A percentile compares a stretch with the other conserved stretches of the same genome.
Evolutionary conservation across 2,888 invertebrate species (phyloP).

Genomic region (Leucophenga montana): DNA sequence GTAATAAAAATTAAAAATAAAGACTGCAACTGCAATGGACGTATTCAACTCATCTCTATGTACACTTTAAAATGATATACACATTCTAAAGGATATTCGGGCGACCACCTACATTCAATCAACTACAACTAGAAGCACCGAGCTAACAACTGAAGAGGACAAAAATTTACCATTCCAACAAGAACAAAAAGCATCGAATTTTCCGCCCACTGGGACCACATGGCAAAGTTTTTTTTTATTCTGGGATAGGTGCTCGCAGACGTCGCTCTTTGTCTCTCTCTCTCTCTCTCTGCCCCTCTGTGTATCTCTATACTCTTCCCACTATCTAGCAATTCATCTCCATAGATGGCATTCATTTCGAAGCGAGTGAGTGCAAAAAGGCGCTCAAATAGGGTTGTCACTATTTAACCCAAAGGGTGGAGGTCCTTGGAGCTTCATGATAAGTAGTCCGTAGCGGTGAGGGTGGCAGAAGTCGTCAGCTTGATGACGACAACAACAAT

Average conservation of each 20-base stretch:
- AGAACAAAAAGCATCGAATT: constrained; percentile 20
- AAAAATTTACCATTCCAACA: constrained; percentile 27
- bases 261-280: not conserved
- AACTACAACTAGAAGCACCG: constrained; percentile 49
- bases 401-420: constrained; percentile 72
- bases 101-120: constrained; percentile 56
- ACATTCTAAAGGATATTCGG: constrained; percentile 26
- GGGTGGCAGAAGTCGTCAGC: not conserved
- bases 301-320: too few species aligned
- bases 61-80: constrained; percentile 9
- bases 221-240: constrained; percentile 45
- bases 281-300: too few species aligned
- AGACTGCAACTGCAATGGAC: constrained; percentile 5
- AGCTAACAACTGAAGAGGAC: constrained; percentile 20
- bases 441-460: constrained; percentile 4
- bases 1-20: too few species aligned
- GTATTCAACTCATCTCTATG: constrained; percentile 6
- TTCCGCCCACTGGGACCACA: constrained; percentile 27
- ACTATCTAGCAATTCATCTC: not conserved
- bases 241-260: constrained; percentile 51
- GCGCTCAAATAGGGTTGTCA: constrained; percentile 72
- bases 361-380: constrained; percentile 61
- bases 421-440: constrained; percentile 62
- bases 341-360: constrained; percentile 27
- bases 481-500: constrained; percentile 27